Evolutionary conservation across 2,797 vertebrate species (phyloP).

Genomic region (Pristis pectinata): DNA sequence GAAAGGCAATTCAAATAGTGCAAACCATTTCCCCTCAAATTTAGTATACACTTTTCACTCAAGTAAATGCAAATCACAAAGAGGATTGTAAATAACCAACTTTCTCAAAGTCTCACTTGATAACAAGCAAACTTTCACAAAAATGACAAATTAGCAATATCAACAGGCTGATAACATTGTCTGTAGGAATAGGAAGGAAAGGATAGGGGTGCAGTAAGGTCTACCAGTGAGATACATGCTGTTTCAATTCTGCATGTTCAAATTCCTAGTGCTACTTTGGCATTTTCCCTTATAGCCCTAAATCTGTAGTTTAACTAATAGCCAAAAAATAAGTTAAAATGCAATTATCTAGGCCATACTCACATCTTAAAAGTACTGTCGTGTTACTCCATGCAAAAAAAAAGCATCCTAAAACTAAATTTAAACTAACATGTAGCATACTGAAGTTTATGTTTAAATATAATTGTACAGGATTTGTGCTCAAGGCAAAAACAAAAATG

Average conservation of each 20-base stretch:
- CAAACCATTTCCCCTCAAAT: background rate
- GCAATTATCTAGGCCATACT: no score
- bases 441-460: background rate
- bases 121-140: background rate
- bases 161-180: background rate
- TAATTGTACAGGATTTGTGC: background rate
- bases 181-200: background rate
- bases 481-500: background rate
- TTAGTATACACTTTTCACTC: background rate
- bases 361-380: background rate
- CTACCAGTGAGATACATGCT: background rate
- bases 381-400: background rate
- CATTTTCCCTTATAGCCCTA: background rate
- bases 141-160: constrained; percentile 16
- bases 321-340: background rate
- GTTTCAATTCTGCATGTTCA: background rate
- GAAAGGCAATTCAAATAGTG: constrained; percentile 9
- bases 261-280: background rate
- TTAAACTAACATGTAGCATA: background rate
- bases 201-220: background rate
- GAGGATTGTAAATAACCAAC: background rate
- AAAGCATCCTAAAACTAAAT: background rate
- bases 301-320: background rate
- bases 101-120: background rate
- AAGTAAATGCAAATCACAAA: constrained; percentile 2